Evolutionary conservation across 1,140 invertebrate species (phyloP).

Genomic region (Ceratina japonica): DNA sequence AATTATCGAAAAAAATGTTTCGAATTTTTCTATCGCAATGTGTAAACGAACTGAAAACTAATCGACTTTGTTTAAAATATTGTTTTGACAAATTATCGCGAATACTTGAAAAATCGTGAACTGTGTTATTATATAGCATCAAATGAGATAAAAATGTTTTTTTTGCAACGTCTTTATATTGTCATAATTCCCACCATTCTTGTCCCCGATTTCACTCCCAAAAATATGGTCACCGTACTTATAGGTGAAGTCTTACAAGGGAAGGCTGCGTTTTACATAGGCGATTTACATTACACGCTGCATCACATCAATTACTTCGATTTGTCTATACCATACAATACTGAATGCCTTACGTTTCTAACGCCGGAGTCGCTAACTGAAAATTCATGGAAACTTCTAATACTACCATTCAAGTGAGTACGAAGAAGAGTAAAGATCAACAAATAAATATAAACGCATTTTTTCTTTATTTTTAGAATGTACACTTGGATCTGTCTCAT

Average conservation of each 20-base stretch:
- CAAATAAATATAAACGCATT: constrained; percentile 12
- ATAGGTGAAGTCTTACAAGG: constrained; percentile 85
- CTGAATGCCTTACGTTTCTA: constrained; percentile 90
- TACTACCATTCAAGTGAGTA: constrained; percentile 86
- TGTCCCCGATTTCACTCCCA: too few relatives aligned
- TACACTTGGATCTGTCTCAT: constrained; percentile 83
- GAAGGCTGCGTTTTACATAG: constrained; percentile 86
- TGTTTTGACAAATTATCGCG: too few relatives aligned
- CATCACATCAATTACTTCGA: constrained; percentile 85
- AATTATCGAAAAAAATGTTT: too few relatives aligned
- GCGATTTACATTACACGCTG: constrained; percentile 87
- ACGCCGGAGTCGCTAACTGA: constrained; percentile 88
- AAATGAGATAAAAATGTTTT: too few relatives aligned
- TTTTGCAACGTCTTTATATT: too few relatives aligned
- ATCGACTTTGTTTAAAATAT: too few relatives aligned
- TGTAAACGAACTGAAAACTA: too few relatives aligned
- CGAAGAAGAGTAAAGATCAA: not conserved
- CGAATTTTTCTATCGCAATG: too few relatives aligned
- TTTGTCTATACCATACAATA: constrained; percentile 88
- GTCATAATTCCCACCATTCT: too few relatives aligned
- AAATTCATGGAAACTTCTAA: constrained; percentile 90
- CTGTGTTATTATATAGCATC: too few relatives aligned
- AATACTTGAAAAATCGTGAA: too few relatives aligned
- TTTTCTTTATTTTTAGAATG: constrained; percentile 75
- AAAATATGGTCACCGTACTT: constrained; percentile 62